Base-by-base conservation (phyloP, 2,113 vertebrate species). In the Clarias gariepinus region DNA sequence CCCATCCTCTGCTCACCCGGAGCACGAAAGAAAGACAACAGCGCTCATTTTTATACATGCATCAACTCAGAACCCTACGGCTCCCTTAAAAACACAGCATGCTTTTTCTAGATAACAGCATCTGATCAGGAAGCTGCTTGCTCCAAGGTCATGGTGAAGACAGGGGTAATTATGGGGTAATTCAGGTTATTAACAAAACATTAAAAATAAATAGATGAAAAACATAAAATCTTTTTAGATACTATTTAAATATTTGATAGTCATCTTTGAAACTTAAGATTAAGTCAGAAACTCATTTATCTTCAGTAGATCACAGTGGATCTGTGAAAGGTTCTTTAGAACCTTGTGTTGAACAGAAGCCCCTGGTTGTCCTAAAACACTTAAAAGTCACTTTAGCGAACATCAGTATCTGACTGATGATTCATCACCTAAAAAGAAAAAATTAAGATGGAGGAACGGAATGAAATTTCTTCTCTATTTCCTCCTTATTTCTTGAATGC, bases 51-150 rank as follows among this genome's bases (percentile, higher is more conserved):
- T 76, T 74, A 41, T 60, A 5, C 25, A 15, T 15, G 36, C 53
- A 9, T 25, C 23, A 3, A 3, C 2, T 61, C 2, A 18, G 83
- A 71, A 52, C 58, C 36, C 36, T 58, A 57, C 25, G 36, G 55
- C 69, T 47, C 21, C 2, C 21, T 21, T 25, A 63, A 16, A 41
- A 23, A 12, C 71, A 61, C 83, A 19, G 36, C 1, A 30, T 52
- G 83, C 33, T 77, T 63, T 76, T 63, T 85, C 23, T 77, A 77
- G 25, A 85, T 85, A 19, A 85, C 4, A 52, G 5, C 83, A 77
- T 85, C 83, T 85, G 83, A 85, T 63, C 21, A n/a, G 36, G 41
- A 52, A 76, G 28, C 57, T 41, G 30, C 21, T 61, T 55, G 28
- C 53, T 11, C 55, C 15, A 41, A 69, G 52, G 11, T 63, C 36